Percentiles rank a stretch among this genome's conserved stretches.
Evolutionary conservation across 2,888 invertebrate genomes (phyloP).

Genomic region (Zootermopsis nevadensis): DNA sequence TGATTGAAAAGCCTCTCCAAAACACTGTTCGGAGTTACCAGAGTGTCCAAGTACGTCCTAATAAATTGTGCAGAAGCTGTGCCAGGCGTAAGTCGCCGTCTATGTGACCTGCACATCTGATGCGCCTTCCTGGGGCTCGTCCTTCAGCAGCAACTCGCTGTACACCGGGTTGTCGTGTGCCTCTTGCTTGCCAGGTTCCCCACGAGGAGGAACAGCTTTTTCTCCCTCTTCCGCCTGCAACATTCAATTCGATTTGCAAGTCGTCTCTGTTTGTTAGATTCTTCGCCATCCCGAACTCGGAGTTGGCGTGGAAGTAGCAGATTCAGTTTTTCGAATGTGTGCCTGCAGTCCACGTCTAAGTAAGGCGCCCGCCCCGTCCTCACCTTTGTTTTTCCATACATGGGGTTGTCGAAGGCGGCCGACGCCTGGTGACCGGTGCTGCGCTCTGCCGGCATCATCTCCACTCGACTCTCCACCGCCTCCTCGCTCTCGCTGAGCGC

Average conservation of each 20-base stretch:
- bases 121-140: neutral
- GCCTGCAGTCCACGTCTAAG: too few species aligned
- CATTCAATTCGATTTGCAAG: neutral
- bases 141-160: conserved; percentile 41
- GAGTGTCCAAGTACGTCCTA: too few species aligned
- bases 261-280: too few species aligned
- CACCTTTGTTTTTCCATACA: conserved; percentile 37
- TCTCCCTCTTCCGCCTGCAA: neutral
- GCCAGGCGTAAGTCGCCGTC: too few species aligned
- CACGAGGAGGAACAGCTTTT: neutral
- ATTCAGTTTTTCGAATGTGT: too few species aligned
- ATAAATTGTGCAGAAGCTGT: too few species aligned
- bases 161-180: conserved; percentile 45
- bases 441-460: neutral
- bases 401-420: conserved; percentile 45
- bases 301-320: neutral
- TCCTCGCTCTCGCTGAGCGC: conserved; percentile 53
- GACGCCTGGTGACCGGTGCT: neutral
- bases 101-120: too few species aligned
- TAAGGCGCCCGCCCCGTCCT: neutral
- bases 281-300: neutral
- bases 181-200: neutral
- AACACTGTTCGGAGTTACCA: too few species aligned
- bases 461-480: neutral
- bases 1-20: too few species aligned